A percentile compares a stretch with the other conserved stretches of the same genome.
Evolutionary conservation across 2,888 invertebrate species (phyloP).

Genomic region (Chrysolina oricalcia): DNA sequence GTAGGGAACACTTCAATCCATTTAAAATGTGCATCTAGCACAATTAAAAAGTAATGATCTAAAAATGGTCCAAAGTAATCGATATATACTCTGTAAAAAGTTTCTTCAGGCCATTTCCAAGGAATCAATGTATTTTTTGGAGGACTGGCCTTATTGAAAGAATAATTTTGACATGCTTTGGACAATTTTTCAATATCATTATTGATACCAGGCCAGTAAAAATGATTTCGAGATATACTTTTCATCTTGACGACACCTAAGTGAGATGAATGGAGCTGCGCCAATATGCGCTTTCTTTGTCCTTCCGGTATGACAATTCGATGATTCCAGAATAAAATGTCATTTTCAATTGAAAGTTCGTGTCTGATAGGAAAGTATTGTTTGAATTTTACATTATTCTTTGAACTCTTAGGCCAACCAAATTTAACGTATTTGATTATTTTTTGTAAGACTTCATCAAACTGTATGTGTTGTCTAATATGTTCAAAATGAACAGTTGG

Average conservation of each 20-base stretch:
- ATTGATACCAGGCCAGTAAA: constrained; percentile 35
- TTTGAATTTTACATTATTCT: constrained; percentile 16
- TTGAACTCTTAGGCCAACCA: constrained; percentile 29
- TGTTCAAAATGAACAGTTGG: constrained; percentile 10
- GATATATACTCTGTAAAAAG: not conserved
- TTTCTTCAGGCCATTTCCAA: not conserved
- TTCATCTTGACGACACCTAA: constrained; percentile 61
- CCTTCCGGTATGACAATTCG: constrained; percentile 42
- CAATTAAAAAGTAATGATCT: not conserved
- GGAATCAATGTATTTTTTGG: not conserved
- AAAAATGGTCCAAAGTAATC: too few species aligned
- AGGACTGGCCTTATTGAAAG: not conserved
- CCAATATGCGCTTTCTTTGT: constrained; percentile 49
- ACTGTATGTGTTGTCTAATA: not conserved
- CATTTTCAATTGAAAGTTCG: constrained; percentile 31
- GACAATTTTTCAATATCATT: constrained; percentile 30
- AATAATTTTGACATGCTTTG: constrained; percentile 5
- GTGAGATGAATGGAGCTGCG: constrained; percentile 57
- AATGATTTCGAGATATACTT: constrained; percentile 50
- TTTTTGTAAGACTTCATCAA: not conserved
- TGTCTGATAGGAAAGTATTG: constrained; percentile 26
- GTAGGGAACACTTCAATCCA: constrained; percentile 21
- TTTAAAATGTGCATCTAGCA: constrained; percentile 1
- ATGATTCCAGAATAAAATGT: constrained; percentile 32
- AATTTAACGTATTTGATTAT: constrained; percentile 21